phyloP scores from a whole-genome alignment of 2,113 vertebrate species.

The Larimichthys crocea region DNA sequence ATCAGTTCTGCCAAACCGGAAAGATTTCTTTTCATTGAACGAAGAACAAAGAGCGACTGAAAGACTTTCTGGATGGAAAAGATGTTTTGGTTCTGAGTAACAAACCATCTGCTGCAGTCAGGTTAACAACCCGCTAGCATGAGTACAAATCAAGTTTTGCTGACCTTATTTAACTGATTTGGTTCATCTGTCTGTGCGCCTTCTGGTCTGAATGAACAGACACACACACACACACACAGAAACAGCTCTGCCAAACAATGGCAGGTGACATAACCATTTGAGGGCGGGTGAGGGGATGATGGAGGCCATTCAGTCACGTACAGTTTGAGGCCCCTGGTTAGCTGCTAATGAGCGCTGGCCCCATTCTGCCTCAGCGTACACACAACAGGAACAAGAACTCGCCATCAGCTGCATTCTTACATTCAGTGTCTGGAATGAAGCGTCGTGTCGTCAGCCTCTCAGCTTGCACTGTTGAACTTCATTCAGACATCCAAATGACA shows the following conservation, averaged over 20 bases:
- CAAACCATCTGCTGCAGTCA: no score
- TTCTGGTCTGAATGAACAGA: conserved; percentile 11
- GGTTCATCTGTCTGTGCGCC: neutral
- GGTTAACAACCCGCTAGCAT: no score
- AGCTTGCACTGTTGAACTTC: neutral
- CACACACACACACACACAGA: conserved; percentile 12
- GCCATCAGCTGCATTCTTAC: conserved; percentile 27
- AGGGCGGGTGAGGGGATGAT: conserved; percentile 10
- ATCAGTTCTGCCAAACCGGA: no score
- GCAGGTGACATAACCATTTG: conserved; percentile 70
- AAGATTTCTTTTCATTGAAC: no score
- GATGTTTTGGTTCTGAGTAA: no score
- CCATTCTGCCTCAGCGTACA: conserved; percentile 53
- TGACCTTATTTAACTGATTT: neutral
- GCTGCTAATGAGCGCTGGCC: conserved; percentile 71
- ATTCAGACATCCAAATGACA: conserved; percentile 3
- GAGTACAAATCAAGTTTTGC: neutral
- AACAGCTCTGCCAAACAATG: conserved; percentile 52
- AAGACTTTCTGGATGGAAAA: no score
- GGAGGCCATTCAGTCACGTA: conserved; percentile 54
- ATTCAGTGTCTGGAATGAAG: conserved; percentile 33
- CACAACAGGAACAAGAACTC: conserved; percentile 32
- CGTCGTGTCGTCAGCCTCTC: rapidly evolving
- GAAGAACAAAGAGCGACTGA: no score
- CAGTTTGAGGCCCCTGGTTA: conserved; percentile 50